These are phyloP conservation scores for Phyllostomus hastatus DNA, from an alignment of 2,113 vertebrate species.

Conservation along the genomic window DNA sequence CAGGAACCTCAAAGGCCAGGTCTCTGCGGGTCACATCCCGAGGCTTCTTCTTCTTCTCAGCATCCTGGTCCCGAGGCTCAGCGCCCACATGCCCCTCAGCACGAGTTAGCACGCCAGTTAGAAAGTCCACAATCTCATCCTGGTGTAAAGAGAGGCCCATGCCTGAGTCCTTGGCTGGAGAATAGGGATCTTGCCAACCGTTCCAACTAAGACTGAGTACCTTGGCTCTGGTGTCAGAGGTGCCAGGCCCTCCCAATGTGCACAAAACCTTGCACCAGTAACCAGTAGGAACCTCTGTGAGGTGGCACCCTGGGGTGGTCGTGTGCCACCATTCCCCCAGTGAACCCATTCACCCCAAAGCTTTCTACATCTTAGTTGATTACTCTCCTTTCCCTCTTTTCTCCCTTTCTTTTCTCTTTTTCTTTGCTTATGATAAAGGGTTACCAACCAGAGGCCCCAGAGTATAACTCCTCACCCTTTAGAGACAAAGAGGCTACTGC, in stretches of 20 bases:
- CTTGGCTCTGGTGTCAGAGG: background rate
- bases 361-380: background rate
- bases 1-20: constrained; percentile 89
- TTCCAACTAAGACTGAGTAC: background rate
- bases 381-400: background rate
- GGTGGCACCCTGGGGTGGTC: accelerated
- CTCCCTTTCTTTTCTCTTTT: background rate
- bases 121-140: constrained; percentile 97
- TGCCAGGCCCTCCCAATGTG: background rate
- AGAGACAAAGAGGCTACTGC: background rate
- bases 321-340: background rate
- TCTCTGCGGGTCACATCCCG: constrained; percentile 86
- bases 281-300: background rate
- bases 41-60: constrained; percentile 91
- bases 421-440: background rate
- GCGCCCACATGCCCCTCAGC: constrained; percentile 86
- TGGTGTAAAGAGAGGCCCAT: constrained; percentile 49
- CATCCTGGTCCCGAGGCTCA: constrained; percentile 92
- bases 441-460: background rate
- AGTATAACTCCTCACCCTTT: background rate
- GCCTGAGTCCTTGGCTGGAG: background rate
- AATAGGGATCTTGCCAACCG: background rate
- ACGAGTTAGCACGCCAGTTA: constrained; percentile 92
- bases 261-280: background rate
- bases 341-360: too few relatives aligned